A percentile compares a stretch with the other conserved stretches of the same genome.
Evolutionary conservation across 2,888 invertebrate genomes (phyloP).

Genomic region (Coleophora deauratella): DNA sequence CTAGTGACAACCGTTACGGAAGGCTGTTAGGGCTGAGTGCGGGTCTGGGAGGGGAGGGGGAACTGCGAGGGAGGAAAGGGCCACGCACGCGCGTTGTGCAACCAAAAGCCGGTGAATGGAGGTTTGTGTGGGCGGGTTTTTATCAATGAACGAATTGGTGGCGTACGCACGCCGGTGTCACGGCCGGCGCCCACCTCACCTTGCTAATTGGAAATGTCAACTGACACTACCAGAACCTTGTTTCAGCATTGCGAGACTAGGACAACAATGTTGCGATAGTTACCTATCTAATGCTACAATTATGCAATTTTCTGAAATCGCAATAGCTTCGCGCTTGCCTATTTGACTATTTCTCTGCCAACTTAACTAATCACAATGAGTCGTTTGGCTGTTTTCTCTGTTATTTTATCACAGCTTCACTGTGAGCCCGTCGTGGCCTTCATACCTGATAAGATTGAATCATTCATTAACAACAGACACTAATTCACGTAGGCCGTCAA

Average conservation of each 20-base stretch:
- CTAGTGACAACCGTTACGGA: constrained; percentile 30
- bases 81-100: constrained; percentile 57
- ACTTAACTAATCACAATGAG: too few relatives aligned
- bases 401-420: too few relatives aligned
- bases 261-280: neutral
- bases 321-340: too few relatives aligned
- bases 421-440: neutral
- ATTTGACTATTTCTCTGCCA: too few relatives aligned
- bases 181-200: constrained; percentile 41
- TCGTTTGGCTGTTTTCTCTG: too few relatives aligned
- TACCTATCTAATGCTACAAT: too few relatives aligned
- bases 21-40: constrained; percentile 35
- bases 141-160: constrained; percentile 70
- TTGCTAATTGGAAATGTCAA: constrained; percentile 61
- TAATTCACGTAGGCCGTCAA: constrained; percentile 5
- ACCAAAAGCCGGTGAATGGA: constrained; percentile 64
- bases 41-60: constrained; percentile 32
- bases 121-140: constrained; percentile 60
- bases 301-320: too few relatives aligned
- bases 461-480: neutral
- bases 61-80: constrained; percentile 24
- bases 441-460: neutral
- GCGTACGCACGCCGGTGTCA: constrained; percentile 65
- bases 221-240: constrained; percentile 7
- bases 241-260: too few relatives aligned